Conservation (phyloP, 2,888 invertebrate species). For the Mycalesis mineus region DNA sequence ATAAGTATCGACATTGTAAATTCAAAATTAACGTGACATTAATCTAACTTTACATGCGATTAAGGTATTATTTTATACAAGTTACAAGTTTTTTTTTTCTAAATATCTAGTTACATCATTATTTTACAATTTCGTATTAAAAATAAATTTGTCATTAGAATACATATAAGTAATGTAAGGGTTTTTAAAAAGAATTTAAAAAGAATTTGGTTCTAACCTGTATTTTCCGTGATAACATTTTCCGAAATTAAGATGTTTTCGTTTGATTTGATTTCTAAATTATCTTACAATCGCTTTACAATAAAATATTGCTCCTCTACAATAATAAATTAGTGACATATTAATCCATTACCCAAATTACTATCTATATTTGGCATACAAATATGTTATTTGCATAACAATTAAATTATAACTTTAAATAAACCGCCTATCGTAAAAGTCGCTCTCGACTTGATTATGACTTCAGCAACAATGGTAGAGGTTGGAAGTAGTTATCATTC, state of each 20-base stretch:
- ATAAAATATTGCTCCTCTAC: slow-evolving; percentile 4
- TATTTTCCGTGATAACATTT: no score
- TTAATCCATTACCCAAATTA: slow-evolving; percentile 5
- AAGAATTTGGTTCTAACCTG: no score
- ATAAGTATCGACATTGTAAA: no score
- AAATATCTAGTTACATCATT: no score
- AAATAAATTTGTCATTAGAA: not conserved
- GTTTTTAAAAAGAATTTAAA: no score
- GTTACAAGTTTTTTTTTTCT: no score
- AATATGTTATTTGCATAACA: slow-evolving; percentile 2
- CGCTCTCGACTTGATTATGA: not conserved
- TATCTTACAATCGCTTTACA: not conserved
- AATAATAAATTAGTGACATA: slow-evolving; percentile 2
- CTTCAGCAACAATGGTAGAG: slow-evolving; percentile 29
- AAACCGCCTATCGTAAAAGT: not conserved
- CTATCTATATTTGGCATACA: slow-evolving; percentile 15
- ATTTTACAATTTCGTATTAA: not conserved
- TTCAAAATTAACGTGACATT: no score
- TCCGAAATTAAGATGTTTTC: no score
- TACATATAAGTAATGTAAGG: not conserved
- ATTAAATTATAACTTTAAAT: slow-evolving; percentile 2
- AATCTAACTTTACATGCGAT: no score
- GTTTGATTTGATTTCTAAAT: not conserved
- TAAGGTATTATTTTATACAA: no score
- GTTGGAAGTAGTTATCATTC: slow-evolving; percentile 35